phyloP scores from a whole-genome alignment of 2,888 invertebrate species.

The Scaptomyza parva region DNA sequence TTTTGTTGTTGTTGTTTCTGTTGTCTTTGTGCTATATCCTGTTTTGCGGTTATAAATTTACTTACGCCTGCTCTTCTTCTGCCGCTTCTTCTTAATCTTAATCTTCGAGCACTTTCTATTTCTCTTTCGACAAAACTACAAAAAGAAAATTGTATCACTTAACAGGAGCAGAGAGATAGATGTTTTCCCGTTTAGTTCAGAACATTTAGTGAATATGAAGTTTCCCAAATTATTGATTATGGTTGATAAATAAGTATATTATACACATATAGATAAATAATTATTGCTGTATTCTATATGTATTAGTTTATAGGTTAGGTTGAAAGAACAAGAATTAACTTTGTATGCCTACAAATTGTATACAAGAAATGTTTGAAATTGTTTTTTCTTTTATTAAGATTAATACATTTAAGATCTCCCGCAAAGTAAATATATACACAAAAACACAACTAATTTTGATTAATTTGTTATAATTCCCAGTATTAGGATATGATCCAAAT shows the following conservation, averaged over 20 bases:
- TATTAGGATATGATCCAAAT: conserved; percentile 20
- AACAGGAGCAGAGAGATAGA: background rate
- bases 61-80: conserved; percentile 61
- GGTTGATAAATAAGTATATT: conserved; percentile 16
- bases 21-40: conserved; percentile 7
- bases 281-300: background rate
- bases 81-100: conserved; percentile 58
- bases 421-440: background rate
- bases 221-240: conserved; percentile 12
- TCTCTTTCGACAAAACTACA: conserved; percentile 77
- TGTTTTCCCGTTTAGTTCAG: conserved; percentile 60
- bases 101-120: conserved; percentile 65
- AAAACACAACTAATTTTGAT: background rate
- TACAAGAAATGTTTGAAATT: background rate
- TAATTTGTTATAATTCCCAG: background rate
- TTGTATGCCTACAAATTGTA: background rate
- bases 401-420: background rate
- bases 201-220: conserved; percentile 37
- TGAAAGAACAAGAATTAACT: background rate
- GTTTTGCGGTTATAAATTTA: conserved; percentile 35
- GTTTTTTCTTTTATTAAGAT: background rate
- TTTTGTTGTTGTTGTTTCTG: background rate
- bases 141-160: conserved; percentile 48
- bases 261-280: conserved; percentile 7
- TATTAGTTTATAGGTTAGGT: conserved; percentile 1